Base-by-base conservation (phyloP, 2,113 vertebrate species). In the Ptilonorhynchus violaceus region DNA sequence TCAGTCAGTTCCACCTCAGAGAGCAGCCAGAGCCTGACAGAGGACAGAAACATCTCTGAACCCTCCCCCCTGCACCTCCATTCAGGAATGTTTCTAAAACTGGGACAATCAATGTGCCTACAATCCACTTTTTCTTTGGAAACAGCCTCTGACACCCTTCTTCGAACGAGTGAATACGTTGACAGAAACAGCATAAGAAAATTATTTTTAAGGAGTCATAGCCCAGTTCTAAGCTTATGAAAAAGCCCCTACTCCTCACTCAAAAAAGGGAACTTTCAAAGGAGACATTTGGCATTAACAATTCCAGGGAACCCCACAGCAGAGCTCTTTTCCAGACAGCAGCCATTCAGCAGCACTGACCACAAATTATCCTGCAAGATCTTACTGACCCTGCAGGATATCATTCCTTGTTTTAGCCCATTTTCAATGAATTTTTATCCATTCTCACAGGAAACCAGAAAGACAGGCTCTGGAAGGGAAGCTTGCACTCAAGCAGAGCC, bases 261-360 rank as follows among this genome's bases (percentile, higher is more conserved):
- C 62, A 68, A 21, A 30, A 63, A 62, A 89, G 5, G 24, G 35
- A 77, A 59, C 39, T 73, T 89, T 18, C 0, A 4, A 76, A 92
- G 73, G 52, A 91, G 89, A 84, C 60, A 35, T 91, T 91, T 93
- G 89, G 92, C 94, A 96, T 96, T 91, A 87, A 92, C 76, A 74
- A 84, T 93, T 95, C 94, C 89, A 91, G 68, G 70, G 77, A 95
- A 58, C 3, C 4, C 20, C 63, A 60, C 19, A 82, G 62, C 62
- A 95, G 74, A 89, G 35, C 33, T 93, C 60, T 91, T 91, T 68
- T 42, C 42, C 90, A 85, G 46, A 79, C 55, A 94, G 47, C 42
- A 81, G 27, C 35, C 68, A 50, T 60, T 47, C 73, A 92, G 80
- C 46, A 92, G 91, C 82, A 91, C 46, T 76, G 85, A 84, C 72